phyloP scores from a whole-genome alignment of 2,888 invertebrate species.

The Orchesella flavescens region DNA sequence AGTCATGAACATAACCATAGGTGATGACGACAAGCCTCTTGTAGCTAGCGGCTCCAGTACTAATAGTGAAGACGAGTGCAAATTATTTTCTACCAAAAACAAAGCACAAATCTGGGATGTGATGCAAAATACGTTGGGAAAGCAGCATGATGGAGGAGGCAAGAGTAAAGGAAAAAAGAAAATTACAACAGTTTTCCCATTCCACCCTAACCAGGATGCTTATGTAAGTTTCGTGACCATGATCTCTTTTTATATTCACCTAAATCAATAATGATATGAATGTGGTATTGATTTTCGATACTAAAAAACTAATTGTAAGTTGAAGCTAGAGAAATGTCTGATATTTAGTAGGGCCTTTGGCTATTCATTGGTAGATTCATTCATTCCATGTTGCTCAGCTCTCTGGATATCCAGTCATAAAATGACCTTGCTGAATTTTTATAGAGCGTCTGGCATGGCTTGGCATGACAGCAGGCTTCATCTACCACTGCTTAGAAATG shows the following conservation, averaged over 20 bases:
- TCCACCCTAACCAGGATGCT: conserved; percentile 71
- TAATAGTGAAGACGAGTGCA: conserved; percentile 50
- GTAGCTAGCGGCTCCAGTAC: background rate
- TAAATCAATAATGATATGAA: background rate
- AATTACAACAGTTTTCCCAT: conserved; percentile 70
- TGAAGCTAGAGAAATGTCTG: no score
- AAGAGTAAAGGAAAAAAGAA: conserved; percentile 64
- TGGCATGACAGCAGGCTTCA: no score
- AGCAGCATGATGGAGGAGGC: conserved; percentile 53
- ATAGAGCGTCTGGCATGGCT: no score
- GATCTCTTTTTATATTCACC: conserved; percentile 12
- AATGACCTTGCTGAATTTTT: no score
- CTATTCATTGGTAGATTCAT: no score
- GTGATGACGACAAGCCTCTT: conserved; percentile 45
- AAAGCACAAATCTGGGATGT: conserved; percentile 71
- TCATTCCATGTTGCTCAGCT: no score
- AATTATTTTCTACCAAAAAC: conserved; percentile 68
- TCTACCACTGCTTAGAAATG: no score
- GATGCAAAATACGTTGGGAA: conserved; percentile 67
- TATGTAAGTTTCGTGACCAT: conserved; percentile 62
- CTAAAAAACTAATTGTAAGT: no score
- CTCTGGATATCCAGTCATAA: no score
- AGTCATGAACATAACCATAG: conserved; percentile 38
- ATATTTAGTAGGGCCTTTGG: no score
- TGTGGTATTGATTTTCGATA: no score